Evolutionary conservation across 2,888 invertebrate species (phyloP).

Genomic region (Petrolisthes cinctipes): DNA sequence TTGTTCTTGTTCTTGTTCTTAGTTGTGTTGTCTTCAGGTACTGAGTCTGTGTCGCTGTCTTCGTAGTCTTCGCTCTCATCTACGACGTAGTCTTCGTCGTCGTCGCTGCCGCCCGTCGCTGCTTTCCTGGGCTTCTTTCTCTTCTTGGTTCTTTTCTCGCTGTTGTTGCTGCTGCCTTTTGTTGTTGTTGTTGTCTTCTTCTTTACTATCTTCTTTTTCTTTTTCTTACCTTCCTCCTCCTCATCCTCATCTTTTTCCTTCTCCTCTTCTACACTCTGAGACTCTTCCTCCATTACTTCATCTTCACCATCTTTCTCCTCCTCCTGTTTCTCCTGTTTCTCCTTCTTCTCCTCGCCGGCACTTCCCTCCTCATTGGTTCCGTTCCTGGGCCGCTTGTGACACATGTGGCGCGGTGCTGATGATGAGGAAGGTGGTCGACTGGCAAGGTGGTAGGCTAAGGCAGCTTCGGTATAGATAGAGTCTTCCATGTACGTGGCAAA

Average conservation of each 20-base stretch:
- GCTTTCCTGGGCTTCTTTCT: not conserved
- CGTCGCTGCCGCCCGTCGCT: not conserved
- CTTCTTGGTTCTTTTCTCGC: not conserved
- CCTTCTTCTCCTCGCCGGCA: not conserved
- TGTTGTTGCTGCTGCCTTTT: too few relatives aligned
- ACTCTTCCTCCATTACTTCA: not conserved
- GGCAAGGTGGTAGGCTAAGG: slow-evolving; percentile 42
- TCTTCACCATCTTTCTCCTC: not conserved
- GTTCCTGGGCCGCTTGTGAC: not conserved
- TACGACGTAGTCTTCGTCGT: too few relatives aligned
- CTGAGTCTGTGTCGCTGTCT: too few relatives aligned
- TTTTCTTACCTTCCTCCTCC: not conserved
- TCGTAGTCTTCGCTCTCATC: too few relatives aligned
- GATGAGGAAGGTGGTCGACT: not conserved
- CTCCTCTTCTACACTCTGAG: not conserved
- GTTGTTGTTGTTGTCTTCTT: too few relatives aligned
- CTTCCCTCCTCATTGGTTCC: not conserved
- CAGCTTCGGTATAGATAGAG: slow-evolving; percentile 68
- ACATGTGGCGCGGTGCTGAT: not conserved
- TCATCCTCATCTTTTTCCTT: not conserved
- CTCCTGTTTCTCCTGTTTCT: too few relatives aligned
- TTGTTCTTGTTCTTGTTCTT: too few relatives aligned
- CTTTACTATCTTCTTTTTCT: not conserved
- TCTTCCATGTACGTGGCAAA: slow-evolving; percentile 71
- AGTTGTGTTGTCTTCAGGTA: too few relatives aligned